These are phyloP conservation scores for Smittia aterrima DNA, from an alignment of 2,888 invertebrate species.

Conservation along the genomic window DNA sequence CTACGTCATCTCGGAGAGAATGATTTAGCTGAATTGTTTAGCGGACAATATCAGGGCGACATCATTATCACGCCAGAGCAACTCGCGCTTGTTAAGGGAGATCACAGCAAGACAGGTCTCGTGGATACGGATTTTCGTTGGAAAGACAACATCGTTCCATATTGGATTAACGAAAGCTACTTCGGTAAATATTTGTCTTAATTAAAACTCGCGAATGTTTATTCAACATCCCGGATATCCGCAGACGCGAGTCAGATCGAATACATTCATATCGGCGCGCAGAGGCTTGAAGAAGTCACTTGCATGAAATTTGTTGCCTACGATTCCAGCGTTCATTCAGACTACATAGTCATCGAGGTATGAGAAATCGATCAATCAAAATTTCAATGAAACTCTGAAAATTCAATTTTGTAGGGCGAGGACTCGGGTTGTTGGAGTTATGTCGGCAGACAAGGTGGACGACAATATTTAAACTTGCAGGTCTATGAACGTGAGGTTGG, in stretches of 20 bases:
- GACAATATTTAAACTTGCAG: slow-evolving; percentile 26
- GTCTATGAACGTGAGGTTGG: neutral
- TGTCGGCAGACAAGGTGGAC: slow-evolving; percentile 62
- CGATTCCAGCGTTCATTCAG: neutral
- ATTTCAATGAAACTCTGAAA: neutral
- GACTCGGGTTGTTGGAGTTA: slow-evolving; percentile 70
- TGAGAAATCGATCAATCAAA: neutral
- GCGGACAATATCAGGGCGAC: slow-evolving; percentile 43
- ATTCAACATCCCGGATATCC: neutral
- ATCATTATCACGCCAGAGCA: slow-evolving; percentile 37
- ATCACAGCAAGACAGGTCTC: slow-evolving; percentile 48
- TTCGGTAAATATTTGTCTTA: slow-evolving; percentile 26
- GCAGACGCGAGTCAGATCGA: slow-evolving; percentile 51
- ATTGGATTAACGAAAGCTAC: slow-evolving; percentile 42
- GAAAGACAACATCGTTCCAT: slow-evolving; percentile 53
- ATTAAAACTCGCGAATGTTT: neutral
- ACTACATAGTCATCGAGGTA: neutral
- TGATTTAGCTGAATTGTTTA: slow-evolving; percentile 38
- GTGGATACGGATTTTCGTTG: slow-evolving; percentile 51
- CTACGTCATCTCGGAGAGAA: slow-evolving; percentile 5
- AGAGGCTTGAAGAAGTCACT: slow-evolving; percentile 68
- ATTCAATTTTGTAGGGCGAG: neutral
- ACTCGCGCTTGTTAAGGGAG: slow-evolving; percentile 25
- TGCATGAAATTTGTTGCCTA: slow-evolving; percentile 64
- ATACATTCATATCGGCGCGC: slow-evolving; percentile 66